These are phyloP conservation scores for Steinernema feltiae DNA, from an alignment of 1,140 invertebrate genomes.

Conservation along the genomic window DNA sequence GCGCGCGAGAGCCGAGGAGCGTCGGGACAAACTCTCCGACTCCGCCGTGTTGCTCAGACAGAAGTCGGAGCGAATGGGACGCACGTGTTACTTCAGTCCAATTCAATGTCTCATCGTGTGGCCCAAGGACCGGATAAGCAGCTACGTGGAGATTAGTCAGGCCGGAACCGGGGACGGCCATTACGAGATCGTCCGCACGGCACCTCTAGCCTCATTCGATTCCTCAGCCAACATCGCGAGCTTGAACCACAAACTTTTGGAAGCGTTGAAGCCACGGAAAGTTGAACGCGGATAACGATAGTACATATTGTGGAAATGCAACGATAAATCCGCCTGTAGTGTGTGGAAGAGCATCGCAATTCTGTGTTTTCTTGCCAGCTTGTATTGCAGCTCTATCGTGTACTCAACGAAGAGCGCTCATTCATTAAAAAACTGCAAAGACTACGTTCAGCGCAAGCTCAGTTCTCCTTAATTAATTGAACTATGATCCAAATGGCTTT, in stretches of 20 bases:
- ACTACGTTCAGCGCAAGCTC: too few species aligned
- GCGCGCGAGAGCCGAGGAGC: neutral
- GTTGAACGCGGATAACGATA: neutral
- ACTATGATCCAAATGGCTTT: too few species aligned
- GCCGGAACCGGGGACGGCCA: neutral
- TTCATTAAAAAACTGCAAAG: too few species aligned
- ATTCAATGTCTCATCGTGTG: conserved; percentile 9
- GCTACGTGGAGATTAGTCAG: conserved; percentile 1
- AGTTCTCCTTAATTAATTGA: too few species aligned
- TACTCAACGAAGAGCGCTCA: too few species aligned
- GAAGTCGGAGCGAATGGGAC: neutral
- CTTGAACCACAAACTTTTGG: neutral
- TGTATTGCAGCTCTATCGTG: neutral
- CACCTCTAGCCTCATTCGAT: neutral
- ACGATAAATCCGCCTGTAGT: neutral
- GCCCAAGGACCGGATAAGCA: conserved; percentile 10
- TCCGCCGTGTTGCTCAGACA: neutral
- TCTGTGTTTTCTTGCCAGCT: neutral
- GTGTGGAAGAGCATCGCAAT: too few species aligned
- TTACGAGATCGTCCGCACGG: neutral
- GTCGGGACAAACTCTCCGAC: neutral
- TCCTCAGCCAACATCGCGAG: conserved; percentile 2
- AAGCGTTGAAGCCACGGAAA: neutral
- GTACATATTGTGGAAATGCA: neutral
- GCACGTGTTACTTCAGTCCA: neutral